Base-by-base conservation (phyloP, 2,888 invertebrate genomes). In the Oegoconia quadripuncta region DNA sequence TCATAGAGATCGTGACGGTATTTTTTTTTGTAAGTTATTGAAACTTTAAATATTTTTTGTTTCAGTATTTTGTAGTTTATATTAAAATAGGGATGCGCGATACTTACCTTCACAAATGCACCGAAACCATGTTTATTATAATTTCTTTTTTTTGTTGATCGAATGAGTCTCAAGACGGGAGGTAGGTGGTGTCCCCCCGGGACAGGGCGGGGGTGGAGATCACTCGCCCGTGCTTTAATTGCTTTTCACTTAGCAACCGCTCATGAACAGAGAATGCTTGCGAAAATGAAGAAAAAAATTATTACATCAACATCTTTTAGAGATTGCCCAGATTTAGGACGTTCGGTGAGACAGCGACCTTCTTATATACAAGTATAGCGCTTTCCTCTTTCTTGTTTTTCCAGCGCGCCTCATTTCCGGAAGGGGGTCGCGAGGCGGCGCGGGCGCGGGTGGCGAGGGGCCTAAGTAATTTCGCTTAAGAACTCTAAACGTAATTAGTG, bases 401-500 rank as follows among this genome's bases (percentile, higher is more conserved):
- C 80, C 77, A 82, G 74, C 76, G 84, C 76, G 81, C 80, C 86
- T 84, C 83, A 81, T 84, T 84, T 86, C 84, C 84, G 83, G 84
- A 68, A 70, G 81, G 78, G 77, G 77, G 74, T 61, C 67, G 74
- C 66, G 70, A 49, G 70, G 69, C 55, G 71, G 73, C 56, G 68
- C 66, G 67, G 68, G 72, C 65, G 72, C 75, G 84, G 78, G 84
- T 73, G 77, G 79, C 70, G 67, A 79, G 86, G 84, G 89, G 89
- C 86, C 90, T 90, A 90, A 90, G 90, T 90, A 90, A 90, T 90
- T 90, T 89, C 88, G 89, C 88, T 89, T 89, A 89, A 90, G 89
- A 89, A 90, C 90, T 88, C 90, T 90, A 89, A 90, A 90, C 90
- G 89, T 90, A 90, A 90, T 90, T 90, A 90, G 90, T 89, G 89